These are phyloP conservation scores for Pseudorasbora parva DNA, from an alignment of 2,113 vertebrate genomes.

Conservation along the genomic window DNA sequence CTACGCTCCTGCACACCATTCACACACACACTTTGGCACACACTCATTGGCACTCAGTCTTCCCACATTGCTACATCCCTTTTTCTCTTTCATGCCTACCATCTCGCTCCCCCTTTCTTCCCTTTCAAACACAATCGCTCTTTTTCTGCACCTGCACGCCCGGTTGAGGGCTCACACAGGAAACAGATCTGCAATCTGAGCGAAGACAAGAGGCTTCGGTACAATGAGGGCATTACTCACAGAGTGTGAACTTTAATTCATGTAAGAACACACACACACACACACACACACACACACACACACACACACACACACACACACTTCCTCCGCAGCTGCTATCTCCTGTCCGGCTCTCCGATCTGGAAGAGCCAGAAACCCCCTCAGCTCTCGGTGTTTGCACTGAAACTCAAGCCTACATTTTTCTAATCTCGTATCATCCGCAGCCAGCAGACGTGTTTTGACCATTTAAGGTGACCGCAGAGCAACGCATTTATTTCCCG, in stretches of 20 bases:
- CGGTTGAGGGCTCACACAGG: conserved; percentile 21
- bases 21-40: background rate
- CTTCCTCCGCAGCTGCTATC: conserved; percentile 11
- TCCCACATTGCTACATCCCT: background rate
- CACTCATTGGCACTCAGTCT: background rate
- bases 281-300: background rate
- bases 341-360: background rate
- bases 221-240: conserved; percentile 34
- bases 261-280: conserved; percentile 35
- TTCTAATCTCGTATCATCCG: background rate
- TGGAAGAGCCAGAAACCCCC: conserved; percentile 15
- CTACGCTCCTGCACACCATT: too few relatives aligned
- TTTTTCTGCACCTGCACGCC: conserved; percentile 33
- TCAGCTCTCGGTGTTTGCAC: background rate
- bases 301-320: conserved; percentile 17
- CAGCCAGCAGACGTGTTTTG: conserved; percentile 27
- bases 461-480: conserved; percentile 43
- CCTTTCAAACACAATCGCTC: background rate
- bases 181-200: conserved; percentile 28
- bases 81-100: background rate
- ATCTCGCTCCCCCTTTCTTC: background rate
- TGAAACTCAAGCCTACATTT: conserved; percentile 9
- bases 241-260: conserved; percentile 13
- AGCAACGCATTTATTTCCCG: background rate
- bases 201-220: background rate